Conservation (phyloP, 1,140 invertebrate species). For the Euglossa dilemma region DNA sequence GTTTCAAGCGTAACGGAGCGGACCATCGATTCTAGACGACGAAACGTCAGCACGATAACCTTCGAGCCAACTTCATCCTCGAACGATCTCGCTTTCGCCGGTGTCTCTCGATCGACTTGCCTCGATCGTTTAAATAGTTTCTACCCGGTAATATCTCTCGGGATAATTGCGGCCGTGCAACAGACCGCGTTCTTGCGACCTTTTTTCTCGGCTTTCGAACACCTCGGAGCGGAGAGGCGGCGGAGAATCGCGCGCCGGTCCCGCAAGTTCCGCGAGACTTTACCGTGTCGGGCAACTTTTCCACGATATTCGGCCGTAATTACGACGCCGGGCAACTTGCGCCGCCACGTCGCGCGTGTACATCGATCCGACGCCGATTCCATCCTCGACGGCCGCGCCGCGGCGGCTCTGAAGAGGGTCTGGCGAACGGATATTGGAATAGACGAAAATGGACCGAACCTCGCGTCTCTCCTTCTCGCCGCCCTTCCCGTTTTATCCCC, state of each 20-base stretch:
- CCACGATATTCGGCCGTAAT: slow-evolving; percentile 34
- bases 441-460: slow-evolving; percentile 36
- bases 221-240: background rate
- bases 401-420: background rate
- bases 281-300: slow-evolving; percentile 29
- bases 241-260: background rate
- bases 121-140: slow-evolving; percentile 10
- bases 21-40: slow-evolving; percentile 3
- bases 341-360: background rate
- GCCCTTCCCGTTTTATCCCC: background rate
- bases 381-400: background rate
- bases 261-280: background rate
- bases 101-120: background rate
- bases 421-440: slow-evolving; percentile 60
- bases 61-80: background rate
- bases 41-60: background rate
- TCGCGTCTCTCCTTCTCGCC: background rate
- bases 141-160: background rate
- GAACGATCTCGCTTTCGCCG: background rate
- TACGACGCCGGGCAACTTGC: slow-evolving; percentile 11
- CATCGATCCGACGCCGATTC: slow-evolving; percentile 19
- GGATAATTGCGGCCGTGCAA: background rate
- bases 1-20: slow-evolving; percentile 4
- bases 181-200: background rate
- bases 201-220: background rate